Conservation (phyloP, 2,888 invertebrate genomes). For the Poecilus cupreus region DNA sequence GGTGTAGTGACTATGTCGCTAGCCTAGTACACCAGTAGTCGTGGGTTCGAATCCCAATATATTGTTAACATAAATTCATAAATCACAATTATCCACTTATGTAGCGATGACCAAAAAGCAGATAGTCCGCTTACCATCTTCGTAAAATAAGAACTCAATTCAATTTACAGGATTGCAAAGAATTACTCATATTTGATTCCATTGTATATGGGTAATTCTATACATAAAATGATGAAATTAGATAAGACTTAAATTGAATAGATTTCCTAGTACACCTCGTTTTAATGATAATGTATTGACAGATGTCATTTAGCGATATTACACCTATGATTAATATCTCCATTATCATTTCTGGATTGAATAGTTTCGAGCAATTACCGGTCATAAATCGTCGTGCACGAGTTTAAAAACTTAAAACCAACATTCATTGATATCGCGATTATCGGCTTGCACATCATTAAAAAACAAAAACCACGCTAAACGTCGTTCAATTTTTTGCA, state of each 20-base stretch:
- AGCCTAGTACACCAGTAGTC: no score
- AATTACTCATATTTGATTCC: no score
- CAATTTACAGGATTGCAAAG: no score
- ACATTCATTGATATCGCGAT: conserved; percentile 18
- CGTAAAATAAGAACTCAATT: no score
- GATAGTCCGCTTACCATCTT: no score
- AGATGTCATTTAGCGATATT: neutral
- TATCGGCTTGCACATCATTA: conserved; percentile 13
- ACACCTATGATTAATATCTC: neutral
- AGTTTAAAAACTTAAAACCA: neutral
- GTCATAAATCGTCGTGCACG: neutral
- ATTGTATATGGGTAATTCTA: no score
- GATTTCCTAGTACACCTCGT: neutral
- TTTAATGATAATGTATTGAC: neutral
- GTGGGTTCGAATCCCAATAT: no score
- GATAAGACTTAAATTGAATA: neutral
- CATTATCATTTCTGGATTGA: conserved; percentile 1
- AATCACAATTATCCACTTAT: no score
- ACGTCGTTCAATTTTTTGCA: conserved; percentile 45
- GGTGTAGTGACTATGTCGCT: no score
- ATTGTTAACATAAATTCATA: no score
- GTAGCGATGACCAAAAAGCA: no score
- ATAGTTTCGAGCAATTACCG: neutral
- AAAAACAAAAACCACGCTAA: conserved; percentile 22
- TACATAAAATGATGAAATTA: neutral